Conservation (phyloP, 1,140 invertebrate genomes). For the Bilobella aurantiaca region DNA sequence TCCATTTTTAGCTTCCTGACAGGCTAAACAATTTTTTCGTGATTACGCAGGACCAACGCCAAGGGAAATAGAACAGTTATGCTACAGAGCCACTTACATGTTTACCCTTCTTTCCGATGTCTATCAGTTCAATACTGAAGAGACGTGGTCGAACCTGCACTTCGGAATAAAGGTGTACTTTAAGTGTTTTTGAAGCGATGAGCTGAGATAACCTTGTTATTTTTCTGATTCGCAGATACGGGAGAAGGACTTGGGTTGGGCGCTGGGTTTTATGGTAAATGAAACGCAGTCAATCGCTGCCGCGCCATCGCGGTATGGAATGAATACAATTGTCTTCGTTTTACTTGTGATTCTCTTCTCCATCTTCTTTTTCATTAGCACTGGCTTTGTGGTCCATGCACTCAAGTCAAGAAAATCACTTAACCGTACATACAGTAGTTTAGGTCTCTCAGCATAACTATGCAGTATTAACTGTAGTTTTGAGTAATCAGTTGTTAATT, state of each 20-base stretch:
- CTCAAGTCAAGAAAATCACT: background rate
- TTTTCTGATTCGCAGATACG: background rate
- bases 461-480: background rate
- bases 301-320: background rate
- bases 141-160: constrained; percentile 38
- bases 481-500: background rate
- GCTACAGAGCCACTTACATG: constrained; percentile 41
- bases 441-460: constrained; percentile 1
- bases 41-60: constrained; percentile 13
- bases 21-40: constrained; percentile 5
- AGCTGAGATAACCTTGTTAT: background rate
- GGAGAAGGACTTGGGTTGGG: constrained; percentile 4
- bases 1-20: too few relatives aligned
- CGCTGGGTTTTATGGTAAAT: constrained; percentile 2
- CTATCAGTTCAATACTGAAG: constrained; percentile 40
- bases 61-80: constrained; percentile 33
- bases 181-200: background rate
- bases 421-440: background rate
- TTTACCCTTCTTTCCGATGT: constrained; percentile 38
- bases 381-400: background rate
- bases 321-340: background rate
- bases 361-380: background rate
- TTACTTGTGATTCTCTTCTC: background rate
- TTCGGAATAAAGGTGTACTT: constrained; percentile 40
- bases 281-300: background rate